A percentile compares a stretch with the other conserved stretches of the same genome.
These are phyloP conservation scores for Zaprionus camerounensis DNA, from an alignment of 1,140 invertebrate species.

Conservation along the genomic window DNA sequence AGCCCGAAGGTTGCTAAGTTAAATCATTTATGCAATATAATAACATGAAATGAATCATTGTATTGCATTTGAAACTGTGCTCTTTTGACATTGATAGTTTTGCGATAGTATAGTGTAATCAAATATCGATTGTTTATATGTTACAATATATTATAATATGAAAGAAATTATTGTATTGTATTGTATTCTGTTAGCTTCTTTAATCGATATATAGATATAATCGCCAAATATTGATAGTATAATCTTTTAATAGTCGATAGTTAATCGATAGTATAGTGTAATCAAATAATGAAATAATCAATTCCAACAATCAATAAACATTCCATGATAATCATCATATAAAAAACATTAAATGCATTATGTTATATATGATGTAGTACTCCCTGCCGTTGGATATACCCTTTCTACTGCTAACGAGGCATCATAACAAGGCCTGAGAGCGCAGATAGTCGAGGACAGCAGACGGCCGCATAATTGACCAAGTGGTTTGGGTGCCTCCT, in stretches of 20 bases:
- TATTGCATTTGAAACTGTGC: too few relatives aligned
- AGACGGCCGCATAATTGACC: conserved; percentile 46
- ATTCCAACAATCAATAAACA: background rate
- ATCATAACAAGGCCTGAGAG: conserved; percentile 1
- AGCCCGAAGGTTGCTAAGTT: too few relatives aligned
- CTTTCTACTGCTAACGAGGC: background rate
- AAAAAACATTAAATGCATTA: background rate
- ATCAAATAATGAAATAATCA: background rate
- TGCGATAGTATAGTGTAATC: too few relatives aligned
- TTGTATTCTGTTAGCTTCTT: background rate
- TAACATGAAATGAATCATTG: too few relatives aligned
- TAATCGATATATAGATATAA: background rate
- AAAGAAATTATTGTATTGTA: background rate
- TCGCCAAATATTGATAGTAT: too few relatives aligned
- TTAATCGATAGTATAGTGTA: background rate
- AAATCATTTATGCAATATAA: too few relatives aligned
- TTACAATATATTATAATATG: too few relatives aligned
- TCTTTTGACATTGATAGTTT: too few relatives aligned
- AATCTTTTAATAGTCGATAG: background rate
- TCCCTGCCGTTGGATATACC: conserved; percentile 7
- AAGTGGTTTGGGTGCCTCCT: conserved; percentile 32
- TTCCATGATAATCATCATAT: background rate
- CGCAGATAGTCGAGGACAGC: conserved; percentile 13
- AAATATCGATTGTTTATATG: too few relatives aligned
- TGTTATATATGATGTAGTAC: background rate